Evolutionary conservation across 2,888 invertebrate genomes (phyloP), one percentile per base, ranked within the genome.

Genomic region (Apamea anceps): DNA sequence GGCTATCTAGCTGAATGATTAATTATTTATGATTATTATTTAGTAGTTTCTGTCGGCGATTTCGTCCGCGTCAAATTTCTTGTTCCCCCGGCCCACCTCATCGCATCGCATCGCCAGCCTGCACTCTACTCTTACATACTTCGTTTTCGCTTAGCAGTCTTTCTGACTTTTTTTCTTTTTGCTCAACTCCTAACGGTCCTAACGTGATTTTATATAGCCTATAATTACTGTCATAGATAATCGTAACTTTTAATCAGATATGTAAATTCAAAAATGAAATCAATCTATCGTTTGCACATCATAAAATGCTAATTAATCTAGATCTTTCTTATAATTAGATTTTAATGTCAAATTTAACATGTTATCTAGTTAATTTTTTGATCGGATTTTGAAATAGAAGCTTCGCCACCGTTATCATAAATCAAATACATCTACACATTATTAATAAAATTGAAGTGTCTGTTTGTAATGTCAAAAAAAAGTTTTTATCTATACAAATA

Each of bases 291-390:
- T 65, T 54, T n/a, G 5, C 67, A 54, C 28, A 48, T 45, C 4
- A 25, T 68, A 45, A 62, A 67, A 54, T 63, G 72, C 28, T 32
- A 68, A 57, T 48, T 28, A 37, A 72, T 72, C 62, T 32, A 21
- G 4, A 67, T 45, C 32, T n/a, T 45, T 32, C n/a, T 8, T 32
- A 1, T 67, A 37, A 85, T 62, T 48, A 37, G 2, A 72, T 85
- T 72, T n/a, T 68, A 80, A 85, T 80, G 62, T 68, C 72, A 81
- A 82, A n/a, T n/a, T 72, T 62, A 57, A 85, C 37, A 67, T 85
- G 37, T 42, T 72, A 62, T 72, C 21, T 21, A 28, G 13, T 67
- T 21, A 51, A 60, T 32, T 60, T 18, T 62, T 62, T 32, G 21
- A 75, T 75, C n/a, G 15, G 6, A 57, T 82, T 82, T 72, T 21